Evolutionary conservation across 2,888 invertebrate species (phyloP).

Genomic region (Trachelus tabidus): DNA sequence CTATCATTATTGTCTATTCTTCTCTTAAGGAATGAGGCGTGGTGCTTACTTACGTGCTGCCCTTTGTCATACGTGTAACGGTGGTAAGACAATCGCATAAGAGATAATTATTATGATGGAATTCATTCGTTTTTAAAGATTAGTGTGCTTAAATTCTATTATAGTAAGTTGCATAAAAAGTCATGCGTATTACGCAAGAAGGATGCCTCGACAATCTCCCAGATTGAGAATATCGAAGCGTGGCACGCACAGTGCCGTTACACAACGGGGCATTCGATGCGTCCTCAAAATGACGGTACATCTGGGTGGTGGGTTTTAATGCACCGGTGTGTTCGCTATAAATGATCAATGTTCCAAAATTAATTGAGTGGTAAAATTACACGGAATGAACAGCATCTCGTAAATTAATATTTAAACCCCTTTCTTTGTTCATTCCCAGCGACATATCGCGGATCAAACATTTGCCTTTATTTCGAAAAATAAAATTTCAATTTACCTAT

Average conservation of each 20-base stretch:
- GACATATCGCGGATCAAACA: background rate
- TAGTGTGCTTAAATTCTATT: background rate
- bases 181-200: background rate
- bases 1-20: background rate
- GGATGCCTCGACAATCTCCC: background rate
- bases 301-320: background rate
- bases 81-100: background rate
- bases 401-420: background rate
- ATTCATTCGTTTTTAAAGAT: background rate
- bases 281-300: background rate
- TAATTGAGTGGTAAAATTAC: background rate
- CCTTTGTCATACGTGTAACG: background rate
- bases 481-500: background rate
- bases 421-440: background rate
- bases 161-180: background rate
- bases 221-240: slow-evolving; percentile 29
- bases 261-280: slow-evolving; percentile 43
- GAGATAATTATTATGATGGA: background rate
- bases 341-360: background rate
- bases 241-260: slow-evolving; percentile 46
- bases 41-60: background rate
- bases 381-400: background rate
- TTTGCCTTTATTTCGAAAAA: background rate
- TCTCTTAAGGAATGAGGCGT: background rate
- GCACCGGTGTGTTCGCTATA: slow-evolving; percentile 3